Base-by-base conservation (phyloP, 1,140 invertebrate genomes). In the Drosophila malerkotliana region DNA sequence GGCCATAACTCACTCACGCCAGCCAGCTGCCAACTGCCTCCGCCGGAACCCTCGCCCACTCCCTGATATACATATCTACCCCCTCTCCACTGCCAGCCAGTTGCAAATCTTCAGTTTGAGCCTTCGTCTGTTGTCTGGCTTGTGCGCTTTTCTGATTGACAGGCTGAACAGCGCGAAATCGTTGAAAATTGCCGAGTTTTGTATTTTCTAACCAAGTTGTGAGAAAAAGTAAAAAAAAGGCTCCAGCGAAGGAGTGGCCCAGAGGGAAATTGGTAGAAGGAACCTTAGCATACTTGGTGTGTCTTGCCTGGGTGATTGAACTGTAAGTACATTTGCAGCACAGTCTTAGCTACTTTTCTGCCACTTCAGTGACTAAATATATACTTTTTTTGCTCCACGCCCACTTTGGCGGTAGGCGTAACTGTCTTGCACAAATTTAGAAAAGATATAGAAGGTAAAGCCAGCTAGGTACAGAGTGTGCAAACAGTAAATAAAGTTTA, bases 401-500 rank as follows among this genome's bases (percentile, higher is more conserved):
- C 67, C 45, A 47, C 32, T 15, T 15, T 10, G 9, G 8, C 51
- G 12, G 10, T 68, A 48, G 64, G 66, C 66, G 64, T 69, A 18
- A 56, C 63, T 56, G 44, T 56, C 62, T 55, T 39, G 2, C 30
- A 14, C n/a, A 32, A 26, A 15, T 49, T 69, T 39, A 15, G 28
- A 24, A 32, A 21, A 37, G 34, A 37, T 37, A 9, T n/a, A n/a
- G 44, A 21, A 32, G 7, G 1, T n/a, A 51, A 2, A 58, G 37
- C 14, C 6, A 9, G 10, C 1, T 26, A 30, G 1, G 15, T 18
- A 59, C 32, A 61, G 59, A 61, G 41, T 44, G 32, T 34, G 61
- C 76, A 77, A 77, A 83, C 84, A 74, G 83, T 88, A 83, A 88
- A 88, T 88, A 79, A 88, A 88, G 83, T 79, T 83, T 83, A 77